These are phyloP conservation scores for Yponomeuta malinellus DNA, from an alignment of 2,888 invertebrate genomes.

Conservation along the genomic window DNA sequence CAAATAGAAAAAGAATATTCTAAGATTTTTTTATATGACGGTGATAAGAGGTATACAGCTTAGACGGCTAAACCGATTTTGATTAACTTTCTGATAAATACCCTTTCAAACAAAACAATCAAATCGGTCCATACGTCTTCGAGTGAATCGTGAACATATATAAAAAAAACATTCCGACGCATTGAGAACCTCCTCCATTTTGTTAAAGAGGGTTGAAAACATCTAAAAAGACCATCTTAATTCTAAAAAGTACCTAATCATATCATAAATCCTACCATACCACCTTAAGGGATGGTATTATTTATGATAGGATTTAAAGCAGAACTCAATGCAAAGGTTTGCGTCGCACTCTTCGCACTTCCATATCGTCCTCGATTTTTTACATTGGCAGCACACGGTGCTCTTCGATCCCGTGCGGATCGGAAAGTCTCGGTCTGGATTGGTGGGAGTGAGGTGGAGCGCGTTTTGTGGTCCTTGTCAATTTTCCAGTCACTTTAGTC, in stretches of 20 bases:
- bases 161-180: no score
- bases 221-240: conserved; percentile 3
- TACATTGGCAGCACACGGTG: background rate
- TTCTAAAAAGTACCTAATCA: conserved; percentile 1
- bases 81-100: no score
- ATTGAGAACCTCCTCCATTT: no score
- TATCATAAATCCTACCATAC: conserved; percentile 1
- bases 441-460: background rate
- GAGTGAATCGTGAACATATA: no score
- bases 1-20: conserved; percentile 4
- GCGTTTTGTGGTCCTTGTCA: background rate
- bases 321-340: conserved; percentile 6
- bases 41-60: no score
- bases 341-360: conserved; percentile 12
- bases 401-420: background rate
- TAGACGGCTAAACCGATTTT: no score
- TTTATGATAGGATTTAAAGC: conserved; percentile 8
- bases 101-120: no score
- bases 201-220: background rate
- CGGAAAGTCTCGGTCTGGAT: conserved; percentile 5
- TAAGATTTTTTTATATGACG: background rate
- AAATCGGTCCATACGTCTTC: no score
- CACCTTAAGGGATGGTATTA: background rate
- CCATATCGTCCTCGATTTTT: conserved; percentile 1
- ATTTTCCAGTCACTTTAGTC: background rate